Base-by-base conservation (phyloP, 2,888 invertebrate species). In the Dyspetes luteomarginatus region DNA sequence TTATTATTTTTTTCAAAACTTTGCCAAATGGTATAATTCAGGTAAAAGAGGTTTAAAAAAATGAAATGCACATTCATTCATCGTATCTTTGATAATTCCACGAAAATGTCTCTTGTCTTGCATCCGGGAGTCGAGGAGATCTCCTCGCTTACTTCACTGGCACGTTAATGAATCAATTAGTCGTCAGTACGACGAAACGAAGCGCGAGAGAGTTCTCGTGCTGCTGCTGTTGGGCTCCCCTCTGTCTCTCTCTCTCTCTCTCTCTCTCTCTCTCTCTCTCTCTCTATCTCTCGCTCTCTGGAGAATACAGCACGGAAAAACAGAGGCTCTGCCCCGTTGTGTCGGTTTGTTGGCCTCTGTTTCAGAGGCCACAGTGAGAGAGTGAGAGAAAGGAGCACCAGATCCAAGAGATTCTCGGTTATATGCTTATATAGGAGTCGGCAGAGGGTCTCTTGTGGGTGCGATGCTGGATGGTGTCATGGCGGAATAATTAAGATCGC, bases 121-220 rank as follows among this genome's bases (percentile, higher is more conserved):
- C 15, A 71, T 45, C 67, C 74, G 50, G 64, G 24, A 73, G 68
- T 81, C 55, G 65, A 78, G 64, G 73, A 65, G 50, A 45, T 80
- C 58, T 76, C 41, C 60, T 56, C 41, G 62, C 45, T 68, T 43
- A 76, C 67, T 28, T 67, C 68, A 50, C 55, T 68, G 77, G 76
- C 73, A 80, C 86, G 79, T 84, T 88, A 87, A 88, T 88, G 84
- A 85, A 86, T 87, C 87, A 88, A 88, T 88, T 88, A 88, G 81
- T 84, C 82, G 83, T 45, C 58, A 82, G 86, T 84, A 82, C 83
- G 82, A 85, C 80, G 75, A 82, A 84, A 82, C 64, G 68, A 87
- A 87, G 82, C 72, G 69, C 72, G 58, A 68, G 78, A 78, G 60
- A 56, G 50, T 74, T 78, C 76, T 72, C 83, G 75, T 75, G 83